A percentile compares a stretch with the other conserved stretches of the same genome.
phyloP scores from a whole-genome alignment of 2,113 vertebrate genomes.

The Gambusia holbrooki region DNA sequence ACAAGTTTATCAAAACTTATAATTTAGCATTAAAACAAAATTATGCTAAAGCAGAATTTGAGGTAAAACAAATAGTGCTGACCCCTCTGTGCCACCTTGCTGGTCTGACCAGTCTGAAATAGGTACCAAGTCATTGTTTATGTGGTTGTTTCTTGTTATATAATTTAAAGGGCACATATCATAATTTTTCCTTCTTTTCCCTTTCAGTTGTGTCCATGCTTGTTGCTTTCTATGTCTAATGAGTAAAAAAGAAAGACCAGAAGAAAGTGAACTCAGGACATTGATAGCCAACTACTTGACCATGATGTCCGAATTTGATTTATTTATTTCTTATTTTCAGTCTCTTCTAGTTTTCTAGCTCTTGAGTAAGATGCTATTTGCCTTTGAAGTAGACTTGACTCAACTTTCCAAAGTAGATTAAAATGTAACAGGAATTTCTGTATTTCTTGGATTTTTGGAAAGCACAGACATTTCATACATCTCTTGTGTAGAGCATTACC shows the following conservation, averaged over 20 bases:
- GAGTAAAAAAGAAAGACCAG: neutral
- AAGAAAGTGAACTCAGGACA: no score
- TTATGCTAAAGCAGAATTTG: no score
- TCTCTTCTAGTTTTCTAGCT: neutral
- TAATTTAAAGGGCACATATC: neutral
- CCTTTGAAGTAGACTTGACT: neutral
- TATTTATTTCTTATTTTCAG: neutral
- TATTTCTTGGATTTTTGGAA: neutral
- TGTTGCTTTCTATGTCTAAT: neutral
- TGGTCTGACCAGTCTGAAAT: neutral
- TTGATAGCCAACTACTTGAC: neutral
- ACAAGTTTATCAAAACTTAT: no score
- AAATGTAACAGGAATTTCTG: conserved; percentile 5
- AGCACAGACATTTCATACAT: conserved; percentile 1
- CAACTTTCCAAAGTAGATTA: neutral
- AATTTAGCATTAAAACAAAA: no score
- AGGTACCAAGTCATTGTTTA: neutral
- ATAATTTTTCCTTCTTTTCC: neutral
- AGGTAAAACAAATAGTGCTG: no score
- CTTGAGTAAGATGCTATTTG: neutral
- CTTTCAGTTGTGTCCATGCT: neutral
- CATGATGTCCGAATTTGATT: neutral
- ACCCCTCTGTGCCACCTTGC: no score
- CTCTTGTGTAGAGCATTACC: neutral
- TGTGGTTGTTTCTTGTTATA: neutral